Base-by-base conservation (phyloP, 2,797 vertebrate genomes). In the Sebastes taczanowskii region DNA sequence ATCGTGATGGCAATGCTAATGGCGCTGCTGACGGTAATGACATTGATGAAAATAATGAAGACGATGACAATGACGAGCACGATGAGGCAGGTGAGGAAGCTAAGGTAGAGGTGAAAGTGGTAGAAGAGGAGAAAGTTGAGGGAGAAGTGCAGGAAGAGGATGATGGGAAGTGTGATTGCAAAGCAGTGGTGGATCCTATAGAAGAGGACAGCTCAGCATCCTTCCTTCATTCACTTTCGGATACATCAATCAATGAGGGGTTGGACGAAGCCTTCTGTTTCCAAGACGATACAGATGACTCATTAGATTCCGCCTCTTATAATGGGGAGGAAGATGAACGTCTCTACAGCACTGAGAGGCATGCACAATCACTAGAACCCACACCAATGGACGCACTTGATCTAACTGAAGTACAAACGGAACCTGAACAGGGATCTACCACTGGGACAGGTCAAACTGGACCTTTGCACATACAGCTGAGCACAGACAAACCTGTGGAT, bases 191-290 rank as follows among this genome's bases (percentile, higher is more conserved):
- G 46, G 94, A 95, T 82, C 92, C 91, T 34, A 89, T 89, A 79
- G 97, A 97, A 0, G 96, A 97, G 76, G 98, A 98, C 87, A 96
- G 97, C 3, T 99, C 98, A 0, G 96, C 96, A 20, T 99, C 98
- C 20, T 99, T 97, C 90, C 95, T 99, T 77, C 97, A 96, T 91
- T 99, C 98, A 0, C 96, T 99, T 81, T 99, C 98, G 0, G 98
- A 99, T 87, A 97, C 96, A 60, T 99, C 98, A 64, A 97, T 99
- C 86, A 96, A 97, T 0, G 97, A 99, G 85, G 97, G 97, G 0
- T 89, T 98, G 85, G 97, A 99, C 0, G 98, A 99, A 78, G 95
- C 97, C 49, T 99, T 99, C 3, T 98, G 97, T 88, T 99, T 96
- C 91, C 97, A 94, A 38, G 98, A 99, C 0, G 97, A 99, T 82